phyloP scores from a whole-genome alignment of 1,140 invertebrate species.

The Pseudachorutes palmiensis region DNA sequence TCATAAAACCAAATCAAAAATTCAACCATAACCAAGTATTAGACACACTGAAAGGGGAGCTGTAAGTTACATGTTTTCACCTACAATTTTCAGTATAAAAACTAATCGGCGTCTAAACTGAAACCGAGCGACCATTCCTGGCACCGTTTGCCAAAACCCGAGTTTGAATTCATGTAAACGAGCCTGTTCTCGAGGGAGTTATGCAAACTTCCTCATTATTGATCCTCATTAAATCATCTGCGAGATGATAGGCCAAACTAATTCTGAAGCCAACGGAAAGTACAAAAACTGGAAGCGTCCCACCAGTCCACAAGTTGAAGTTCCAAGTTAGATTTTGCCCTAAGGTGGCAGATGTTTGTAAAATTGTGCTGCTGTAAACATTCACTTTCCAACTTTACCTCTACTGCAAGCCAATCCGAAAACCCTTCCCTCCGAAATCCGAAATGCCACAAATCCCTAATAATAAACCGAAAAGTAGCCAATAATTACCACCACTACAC shows the following conservation, averaged over 20 bases:
- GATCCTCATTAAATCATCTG: no score
- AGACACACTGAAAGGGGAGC: neutral
- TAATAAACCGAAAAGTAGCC: neutral
- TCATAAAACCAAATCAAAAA: neutral
- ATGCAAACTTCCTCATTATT: no score
- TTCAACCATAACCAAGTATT: neutral
- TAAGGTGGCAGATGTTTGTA: constrained; percentile 21
- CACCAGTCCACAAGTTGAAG: neutral
- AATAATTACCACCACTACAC: neutral
- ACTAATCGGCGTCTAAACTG: no score
- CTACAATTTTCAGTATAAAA: no score
- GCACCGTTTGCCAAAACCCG: no score
- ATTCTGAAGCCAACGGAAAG: no score
- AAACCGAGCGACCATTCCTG: no score
- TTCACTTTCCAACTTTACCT: neutral
- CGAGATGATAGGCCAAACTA: no score
- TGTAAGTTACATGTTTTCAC: no score
- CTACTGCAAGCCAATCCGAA: neutral
- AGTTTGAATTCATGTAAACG: no score
- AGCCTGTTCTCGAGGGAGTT: no score
- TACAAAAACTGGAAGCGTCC: no score
- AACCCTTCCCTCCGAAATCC: neutral
- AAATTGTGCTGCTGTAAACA: constrained; percentile 17
- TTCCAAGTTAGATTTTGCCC: constrained; percentile 2
- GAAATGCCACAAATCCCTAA: neutral